Base-by-base conservation (phyloP, 2,888 invertebrate genomes). In the Merodon equestris region DNA sequence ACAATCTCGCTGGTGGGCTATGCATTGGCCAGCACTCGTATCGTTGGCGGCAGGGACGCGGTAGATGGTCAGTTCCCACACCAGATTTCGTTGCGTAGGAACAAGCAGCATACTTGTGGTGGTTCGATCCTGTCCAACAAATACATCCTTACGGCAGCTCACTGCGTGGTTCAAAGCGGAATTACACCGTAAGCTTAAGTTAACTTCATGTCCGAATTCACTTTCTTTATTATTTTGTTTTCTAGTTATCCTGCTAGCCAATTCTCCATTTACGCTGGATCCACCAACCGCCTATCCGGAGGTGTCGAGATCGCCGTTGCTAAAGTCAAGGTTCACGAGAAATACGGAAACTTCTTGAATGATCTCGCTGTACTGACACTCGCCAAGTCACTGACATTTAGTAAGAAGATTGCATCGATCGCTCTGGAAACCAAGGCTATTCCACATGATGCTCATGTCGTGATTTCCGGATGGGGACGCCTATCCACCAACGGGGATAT, bases 21-120 rank as follows among this genome's bases (percentile, higher is more conserved):
- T 36, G 57, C 50, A 1, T 45, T 54, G 9, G 64, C 58, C 9
- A 63, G 47, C 0, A 57, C 27, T 7, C 86, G 86, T 9, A 83
- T 88, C 58, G 86, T 88, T 38, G 88, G 88, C 2, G 90, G 90
- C 0, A 61, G 82, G 1, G 75, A 84, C 15, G 90, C 89, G 0
- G 38, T 13, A 0, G 82, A 77, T 7, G 86, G 85, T 0, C 87
- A 89, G 71, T 89, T 89, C 81, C 87, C 87, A 0, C 85, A 88
- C 83, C 88, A 89, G 82, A 83, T 88, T 3, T 89, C 90, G 1
- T 75, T 89, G 14, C 83, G 85, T 9, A 61, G 64, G 0, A 66
- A 81, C 14, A 83, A 83, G 1, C 48, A 36, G 0, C 86, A 86
- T 47, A 71, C 60, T 0, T 88, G 89, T 45, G 88, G 88, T 12